These are phyloP conservation scores for Taphrorychus bicolor DNA, from an alignment of 2,888 invertebrate genomes.

Conservation along the genomic window DNA sequence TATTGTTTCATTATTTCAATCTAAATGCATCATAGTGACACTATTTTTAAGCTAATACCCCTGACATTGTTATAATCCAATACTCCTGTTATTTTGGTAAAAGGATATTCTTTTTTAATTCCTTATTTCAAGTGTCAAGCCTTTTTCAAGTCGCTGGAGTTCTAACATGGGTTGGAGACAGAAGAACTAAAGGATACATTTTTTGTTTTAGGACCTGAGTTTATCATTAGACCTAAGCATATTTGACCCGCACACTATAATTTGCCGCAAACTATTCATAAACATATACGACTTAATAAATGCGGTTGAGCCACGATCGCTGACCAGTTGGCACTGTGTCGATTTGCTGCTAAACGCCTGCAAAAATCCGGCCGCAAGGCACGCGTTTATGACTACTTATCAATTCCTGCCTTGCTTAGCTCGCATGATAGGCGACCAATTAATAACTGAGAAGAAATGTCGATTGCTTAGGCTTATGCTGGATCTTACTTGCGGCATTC, in stretches of 20 bases:
- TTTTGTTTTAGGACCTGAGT: conserved; percentile 66
- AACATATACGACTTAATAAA: conserved; percentile 71
- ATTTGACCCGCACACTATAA: conserved; percentile 71
- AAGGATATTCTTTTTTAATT: too few species aligned
- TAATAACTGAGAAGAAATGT: conserved; percentile 70
- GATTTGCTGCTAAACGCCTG: conserved; percentile 70
- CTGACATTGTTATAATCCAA: not conserved
- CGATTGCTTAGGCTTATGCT: conserved; percentile 70
- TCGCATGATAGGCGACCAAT: conserved; percentile 66
- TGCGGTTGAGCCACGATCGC: conserved; percentile 64
- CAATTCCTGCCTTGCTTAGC: conserved; percentile 74
- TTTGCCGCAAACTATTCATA: conserved; percentile 72
- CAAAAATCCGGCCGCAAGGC: conserved; percentile 67
- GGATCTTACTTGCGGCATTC: conserved; percentile 80
- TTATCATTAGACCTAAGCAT: conserved; percentile 69
- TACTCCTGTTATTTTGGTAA: too few species aligned
- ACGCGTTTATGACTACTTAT: conserved; percentile 72
- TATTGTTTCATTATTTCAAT: too few species aligned
- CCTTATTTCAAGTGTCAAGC: too few species aligned
- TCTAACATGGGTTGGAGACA: too few species aligned
- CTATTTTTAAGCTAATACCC: too few species aligned
- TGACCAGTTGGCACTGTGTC: conserved; percentile 70
- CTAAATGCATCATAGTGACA: too few species aligned
- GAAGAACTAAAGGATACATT: not conserved
- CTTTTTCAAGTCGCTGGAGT: not conserved